Evolutionary conservation across 2,113 vertebrate genomes (phyloP), one percentile per base, ranked within the genome.

Genomic region (Felis chaus): DNA sequence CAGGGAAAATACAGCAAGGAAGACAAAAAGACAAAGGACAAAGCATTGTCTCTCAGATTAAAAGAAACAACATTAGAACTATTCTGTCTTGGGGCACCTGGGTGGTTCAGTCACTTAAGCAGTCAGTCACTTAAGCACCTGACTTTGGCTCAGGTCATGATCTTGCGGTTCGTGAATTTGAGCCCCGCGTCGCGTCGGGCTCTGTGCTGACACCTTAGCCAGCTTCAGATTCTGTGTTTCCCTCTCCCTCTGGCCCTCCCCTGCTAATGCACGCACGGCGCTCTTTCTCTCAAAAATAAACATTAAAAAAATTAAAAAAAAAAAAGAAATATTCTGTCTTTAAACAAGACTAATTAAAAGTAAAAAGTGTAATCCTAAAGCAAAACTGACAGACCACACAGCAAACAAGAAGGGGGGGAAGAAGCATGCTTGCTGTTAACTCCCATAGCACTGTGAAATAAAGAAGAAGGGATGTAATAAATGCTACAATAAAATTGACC

Each of bases 271-370:
- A 45, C 8, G 1, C 45, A 45, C 8, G 45, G 45, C 45, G 8
- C 68, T 21, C 68, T 11, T 33, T 36, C n/a, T 23, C 39, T 15
- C 27, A 76, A 25, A 6, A 45, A 45, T 76, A 68, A 66, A 66
- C 14, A 57, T 57, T 57, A 57, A 29, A 76, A 76, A 76, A 4
- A 25, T 74, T 27, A 39, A 73, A 21, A 68, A 73, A 73, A 73
- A 25, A 27, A 29, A 63, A 73, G n/a, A 73, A 73, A 73, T 25
- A 73, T 25, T 41, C n/a, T 61, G 16, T 81, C 63, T 94, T 88
- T 71, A 71, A 69, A 71, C 18, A 12, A 53, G n/a, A 73, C 65
- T 45, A 88, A 88, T n/a, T 69, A n/a, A 87, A 94, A 71, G 50
- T 57, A 61, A 94, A 63, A 71, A 87, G 21, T 31, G 4, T 61